Conservation (phyloP, 2,113 vertebrate genomes). For the Periophthalmodon schlosseri region DNA sequence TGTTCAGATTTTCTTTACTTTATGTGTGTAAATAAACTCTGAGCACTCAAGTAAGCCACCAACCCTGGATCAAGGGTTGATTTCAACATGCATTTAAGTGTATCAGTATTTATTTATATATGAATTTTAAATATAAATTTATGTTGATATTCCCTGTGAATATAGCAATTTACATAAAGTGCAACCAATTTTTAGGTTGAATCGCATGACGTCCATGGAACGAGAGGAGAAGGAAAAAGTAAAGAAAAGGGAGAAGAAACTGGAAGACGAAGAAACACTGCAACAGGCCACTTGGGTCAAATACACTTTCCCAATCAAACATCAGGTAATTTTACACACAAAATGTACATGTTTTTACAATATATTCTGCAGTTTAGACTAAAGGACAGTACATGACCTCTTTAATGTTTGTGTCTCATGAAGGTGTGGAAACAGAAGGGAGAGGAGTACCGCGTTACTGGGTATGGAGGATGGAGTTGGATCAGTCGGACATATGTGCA, state of each 20-base stretch:
- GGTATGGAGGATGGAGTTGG: conserved; percentile 98
- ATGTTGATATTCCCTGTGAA: neutral
- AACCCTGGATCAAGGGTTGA: conserved; percentile 4
- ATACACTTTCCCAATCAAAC: conserved; percentile 95
- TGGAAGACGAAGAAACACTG: conserved; percentile 95
- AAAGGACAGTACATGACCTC: neutral
- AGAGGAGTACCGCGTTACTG: conserved; percentile 97
- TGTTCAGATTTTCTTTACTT: conserved; percentile 41
- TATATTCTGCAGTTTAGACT: neutral
- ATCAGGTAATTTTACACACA: conserved; percentile 83
- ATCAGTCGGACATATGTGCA: conserved; percentile 95
- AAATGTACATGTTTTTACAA: neutral
- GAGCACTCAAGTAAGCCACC: conserved; percentile 10
- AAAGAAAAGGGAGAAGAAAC: conserved; percentile 94
- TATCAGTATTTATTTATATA: conserved; percentile 8
- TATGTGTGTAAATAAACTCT: conserved; percentile 20
- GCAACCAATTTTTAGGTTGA: conserved; percentile 77
- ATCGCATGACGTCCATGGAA: conserved; percentile 96
- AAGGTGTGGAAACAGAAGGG: conserved; percentile 99
- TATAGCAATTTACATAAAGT: neutral
- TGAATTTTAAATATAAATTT: neutral
- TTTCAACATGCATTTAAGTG: conserved; percentile 16
- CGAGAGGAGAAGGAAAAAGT: conserved; percentile 96
- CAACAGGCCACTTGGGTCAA: conserved; percentile 98
- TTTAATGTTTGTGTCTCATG: neutral